A percentile compares a stretch with the other conserved stretches of the same genome.
Evolutionary conservation across 2,888 invertebrate genomes (phyloP).

Genomic region (Barypeithes pellucidus): DNA sequence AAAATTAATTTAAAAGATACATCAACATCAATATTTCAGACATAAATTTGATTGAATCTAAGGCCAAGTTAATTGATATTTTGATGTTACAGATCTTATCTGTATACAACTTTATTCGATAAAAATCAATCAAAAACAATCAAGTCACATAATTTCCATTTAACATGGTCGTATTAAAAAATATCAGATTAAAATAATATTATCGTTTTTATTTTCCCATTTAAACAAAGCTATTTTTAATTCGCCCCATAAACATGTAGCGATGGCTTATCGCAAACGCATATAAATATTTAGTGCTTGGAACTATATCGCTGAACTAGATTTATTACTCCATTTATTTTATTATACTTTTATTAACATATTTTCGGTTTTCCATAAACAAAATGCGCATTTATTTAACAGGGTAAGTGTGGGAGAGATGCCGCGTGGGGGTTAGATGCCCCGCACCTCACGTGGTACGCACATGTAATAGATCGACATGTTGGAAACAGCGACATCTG

Average conservation of each 20-base stretch:
- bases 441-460: too few relatives aligned
- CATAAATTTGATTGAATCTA: background rate
- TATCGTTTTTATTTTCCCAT: constrained; percentile 17
- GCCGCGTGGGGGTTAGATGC: too few relatives aligned
- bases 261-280: constrained; percentile 24
- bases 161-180: background rate
- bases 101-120: background rate
- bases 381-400: constrained; percentile 17
- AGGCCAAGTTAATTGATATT: background rate
- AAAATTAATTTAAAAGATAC: background rate
- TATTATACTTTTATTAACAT: constrained; percentile 23
- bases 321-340: constrained; percentile 32
- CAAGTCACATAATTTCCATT: constrained; percentile 16
- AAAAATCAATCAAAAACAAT: background rate
- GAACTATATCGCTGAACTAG: constrained; percentile 5
- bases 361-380: constrained; percentile 11
- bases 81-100: background rate
- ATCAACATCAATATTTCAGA: background rate
- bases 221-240: constrained; percentile 26
- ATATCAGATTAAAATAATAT: constrained; percentile 14
- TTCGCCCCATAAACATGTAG: constrained; percentile 17
- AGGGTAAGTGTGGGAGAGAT: too few relatives aligned
- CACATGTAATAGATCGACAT: too few relatives aligned
- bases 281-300: constrained; percentile 31
- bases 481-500: too few relatives aligned